These are phyloP conservation scores for Diachrysia chrysitis DNA, from an alignment of 2,888 invertebrate genomes.

Conservation along the genomic window DNA sequence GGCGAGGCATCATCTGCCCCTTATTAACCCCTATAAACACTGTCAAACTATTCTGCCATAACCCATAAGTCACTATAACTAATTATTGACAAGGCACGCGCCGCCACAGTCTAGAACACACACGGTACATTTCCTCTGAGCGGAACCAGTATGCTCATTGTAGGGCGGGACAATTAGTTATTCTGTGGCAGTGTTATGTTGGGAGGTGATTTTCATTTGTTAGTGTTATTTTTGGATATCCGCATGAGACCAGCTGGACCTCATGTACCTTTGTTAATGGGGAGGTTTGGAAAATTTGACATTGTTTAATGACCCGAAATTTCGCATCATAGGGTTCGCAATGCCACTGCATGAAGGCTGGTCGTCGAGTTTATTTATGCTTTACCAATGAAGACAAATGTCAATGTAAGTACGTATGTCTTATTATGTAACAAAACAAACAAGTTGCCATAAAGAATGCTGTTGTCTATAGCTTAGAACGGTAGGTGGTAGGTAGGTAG, in stretches of 20 bases:
- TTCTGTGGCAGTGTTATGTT: slow-evolving; percentile 70
- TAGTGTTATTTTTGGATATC: slow-evolving; percentile 75
- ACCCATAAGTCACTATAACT: slow-evolving; percentile 79
- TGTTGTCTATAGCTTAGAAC: too few species aligned
- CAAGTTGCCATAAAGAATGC: too few species aligned
- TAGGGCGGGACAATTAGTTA: slow-evolving; percentile 73
- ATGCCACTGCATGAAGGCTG: too few species aligned
- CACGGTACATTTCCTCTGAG: slow-evolving; percentile 39
- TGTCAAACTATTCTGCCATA: slow-evolving; percentile 68
- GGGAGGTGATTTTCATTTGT: slow-evolving; percentile 74
- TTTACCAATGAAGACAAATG: too few species aligned
- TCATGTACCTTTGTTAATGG: slow-evolving; percentile 51
- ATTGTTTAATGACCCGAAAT: neutral
- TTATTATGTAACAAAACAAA: too few species aligned
- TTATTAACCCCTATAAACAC: slow-evolving; percentile 80
- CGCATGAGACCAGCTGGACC: slow-evolving; percentile 72
- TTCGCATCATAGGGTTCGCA: neutral
- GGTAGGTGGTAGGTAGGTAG: too few species aligned
- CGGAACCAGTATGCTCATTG: slow-evolving; percentile 52
- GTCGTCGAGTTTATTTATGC: too few species aligned
- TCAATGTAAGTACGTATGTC: too few species aligned
- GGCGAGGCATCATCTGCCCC: slow-evolving; percentile 66
- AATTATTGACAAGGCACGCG: slow-evolving; percentile 78
- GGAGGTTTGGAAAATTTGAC: slow-evolving; percentile 36
- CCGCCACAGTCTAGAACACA: slow-evolving; percentile 47